Evolutionary conservation across 2,797 vertebrate genomes (phyloP), one percentile per base, ranked within the genome.

Genomic region (Lepidocolaptes lacrymiger): DNA sequence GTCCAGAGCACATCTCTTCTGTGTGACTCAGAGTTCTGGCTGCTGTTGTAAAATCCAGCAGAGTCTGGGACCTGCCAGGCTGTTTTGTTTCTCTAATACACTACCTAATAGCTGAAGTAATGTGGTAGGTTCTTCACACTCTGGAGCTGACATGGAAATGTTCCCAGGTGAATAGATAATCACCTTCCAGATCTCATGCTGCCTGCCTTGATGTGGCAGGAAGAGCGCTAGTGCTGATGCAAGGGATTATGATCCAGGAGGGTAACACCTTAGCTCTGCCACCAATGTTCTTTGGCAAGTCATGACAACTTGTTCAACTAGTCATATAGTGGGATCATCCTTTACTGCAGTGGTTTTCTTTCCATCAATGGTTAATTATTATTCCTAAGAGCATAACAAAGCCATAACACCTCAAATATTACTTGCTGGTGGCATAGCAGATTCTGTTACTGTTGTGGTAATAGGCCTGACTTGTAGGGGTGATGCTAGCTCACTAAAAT

Each of bases 401-500:
- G 81, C 62, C 62, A 21, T 72, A 89, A 77, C 75, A 88, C 59
- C 55, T 95, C 85, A 27, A 67, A 88, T 79, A 52, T 86, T 46
- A 26, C 74, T 91, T 69, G 69, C 56, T 95, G 79, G 79, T 79
- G 34, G 71, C 30, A 26, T 88, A 83, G 78, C 79, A 91, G 74
- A 90, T 95, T 89, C 63, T 90, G 73, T 88, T 92, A 37, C 76
- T 76, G 63, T 66, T 91, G 87, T 84, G 55, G 73, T 75, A 66
- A 91, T 83, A 3, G 2, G 66, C 48, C 63, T 12, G 4, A 75
- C 67, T 49, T 3, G 4, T 46, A 76, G 66, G 69, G 69, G 71
- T 90, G 84, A 44, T 93, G 91, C 77, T 67, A 56, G 48, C 48
- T 94, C 55, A 76, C 87, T 88, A 90, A 97, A 95, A 92, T 93